Percentiles rank a stretch among this genome's conserved stretches.
Conservation (phyloP, 2,113 vertebrate species). For the Ornithorhynchus anatinus region DNA sequence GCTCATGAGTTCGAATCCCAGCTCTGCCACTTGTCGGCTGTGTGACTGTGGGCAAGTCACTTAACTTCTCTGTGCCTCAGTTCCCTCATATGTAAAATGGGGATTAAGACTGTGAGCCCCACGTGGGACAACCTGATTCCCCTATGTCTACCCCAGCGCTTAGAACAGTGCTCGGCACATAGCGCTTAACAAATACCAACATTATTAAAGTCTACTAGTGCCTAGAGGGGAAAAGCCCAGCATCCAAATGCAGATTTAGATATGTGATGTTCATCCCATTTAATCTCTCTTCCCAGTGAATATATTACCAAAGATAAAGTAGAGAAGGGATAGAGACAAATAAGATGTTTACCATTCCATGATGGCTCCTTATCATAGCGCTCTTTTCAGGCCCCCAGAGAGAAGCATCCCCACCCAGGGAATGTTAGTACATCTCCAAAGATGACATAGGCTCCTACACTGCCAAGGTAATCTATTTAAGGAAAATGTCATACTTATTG, state of each 20-base stretch:
- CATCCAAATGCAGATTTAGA: neutral
- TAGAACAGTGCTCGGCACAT: too few relatives aligned
- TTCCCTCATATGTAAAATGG: too few relatives aligned
- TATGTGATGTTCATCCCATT: neutral
- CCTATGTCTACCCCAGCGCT: too few relatives aligned
- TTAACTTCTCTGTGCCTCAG: too few relatives aligned
- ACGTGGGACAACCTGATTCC: too few relatives aligned
- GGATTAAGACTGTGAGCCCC: too few relatives aligned
- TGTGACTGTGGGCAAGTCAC: too few relatives aligned
- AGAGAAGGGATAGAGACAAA: neutral
- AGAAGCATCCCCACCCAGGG: neutral
- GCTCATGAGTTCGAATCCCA: too few relatives aligned
- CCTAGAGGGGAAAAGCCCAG: fast-evolving
- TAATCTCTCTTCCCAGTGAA: neutral
- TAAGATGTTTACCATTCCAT: neutral
- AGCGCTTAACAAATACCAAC: too few relatives aligned
- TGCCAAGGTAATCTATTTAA: neutral
- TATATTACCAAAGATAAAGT: slow-evolving; percentile 9
- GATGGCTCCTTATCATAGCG: neutral
- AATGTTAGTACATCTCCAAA: neutral
- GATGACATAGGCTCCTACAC: neutral
- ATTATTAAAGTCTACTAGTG: neutral
- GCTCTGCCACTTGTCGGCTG: too few relatives aligned
- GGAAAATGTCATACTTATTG: neutral
- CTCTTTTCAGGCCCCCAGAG: fast-evolving